These are phyloP conservation scores for Ptycholaimellus sp. DNA, from an alignment of 2,888 invertebrate genomes.

Conservation along the genomic window DNA sequence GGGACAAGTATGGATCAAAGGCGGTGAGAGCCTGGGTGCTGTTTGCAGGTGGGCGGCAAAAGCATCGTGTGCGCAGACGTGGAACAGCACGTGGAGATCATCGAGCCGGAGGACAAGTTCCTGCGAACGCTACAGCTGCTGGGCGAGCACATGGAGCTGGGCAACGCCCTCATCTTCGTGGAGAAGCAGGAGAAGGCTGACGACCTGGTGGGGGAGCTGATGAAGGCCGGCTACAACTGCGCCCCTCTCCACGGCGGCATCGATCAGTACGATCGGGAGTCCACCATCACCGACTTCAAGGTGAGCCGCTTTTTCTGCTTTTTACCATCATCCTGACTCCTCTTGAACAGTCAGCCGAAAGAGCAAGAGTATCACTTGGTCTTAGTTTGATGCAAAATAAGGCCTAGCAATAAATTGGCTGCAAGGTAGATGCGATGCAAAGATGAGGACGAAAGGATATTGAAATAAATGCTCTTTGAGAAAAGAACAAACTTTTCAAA, in stretches of 20 bases:
- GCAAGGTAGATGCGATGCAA: not conserved
- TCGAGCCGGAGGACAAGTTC: constrained; percentile 90
- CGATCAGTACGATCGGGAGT: constrained; percentile 95
- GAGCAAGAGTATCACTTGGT: too few species aligned
- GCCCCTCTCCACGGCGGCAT: constrained; percentile 95
- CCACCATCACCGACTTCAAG: constrained; percentile 89
- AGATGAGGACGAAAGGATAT: not conserved
- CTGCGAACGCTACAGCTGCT: constrained; percentile 85
- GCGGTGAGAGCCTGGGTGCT: too few species aligned
- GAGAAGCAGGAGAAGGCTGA: constrained; percentile 54
- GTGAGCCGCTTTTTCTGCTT: constrained; percentile 27
- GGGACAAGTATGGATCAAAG: too few species aligned
- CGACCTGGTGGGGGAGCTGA: constrained; percentile 56
- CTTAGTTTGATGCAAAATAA: too few species aligned
- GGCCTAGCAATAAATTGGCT: too few species aligned
- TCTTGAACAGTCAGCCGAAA: too few species aligned
- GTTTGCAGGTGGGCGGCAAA: constrained; percentile 48
- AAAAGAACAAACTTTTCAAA: not conserved
- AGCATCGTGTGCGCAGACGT: constrained; percentile 94
- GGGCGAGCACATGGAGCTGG: constrained; percentile 30
- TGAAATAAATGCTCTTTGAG: not conserved
- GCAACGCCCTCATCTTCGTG: constrained; percentile 83
- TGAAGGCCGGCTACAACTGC: constrained; percentile 85
- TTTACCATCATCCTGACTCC: not conserved
- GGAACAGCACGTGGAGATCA: constrained; percentile 65